A percentile compares a stretch with the other conserved stretches of the same genome.
Evolutionary conservation across 2,797 vertebrate genomes (phyloP).

Genomic region (Limnodromus scolopaceus): DNA sequence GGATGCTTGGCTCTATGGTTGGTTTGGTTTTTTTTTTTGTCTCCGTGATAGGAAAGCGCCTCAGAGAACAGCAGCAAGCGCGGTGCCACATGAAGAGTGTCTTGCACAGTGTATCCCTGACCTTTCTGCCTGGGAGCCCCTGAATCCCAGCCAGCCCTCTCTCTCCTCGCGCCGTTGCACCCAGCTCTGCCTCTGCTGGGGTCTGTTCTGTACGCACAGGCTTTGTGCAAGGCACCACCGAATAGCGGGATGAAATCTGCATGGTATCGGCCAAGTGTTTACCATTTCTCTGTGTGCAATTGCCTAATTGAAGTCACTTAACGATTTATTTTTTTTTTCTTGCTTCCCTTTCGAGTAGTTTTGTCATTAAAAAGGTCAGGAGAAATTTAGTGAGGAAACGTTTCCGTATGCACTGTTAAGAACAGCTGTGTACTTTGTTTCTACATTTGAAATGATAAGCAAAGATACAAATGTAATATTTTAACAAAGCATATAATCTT

Average conservation of each 20-base stretch:
- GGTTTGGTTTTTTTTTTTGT: background rate
- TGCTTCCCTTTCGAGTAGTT: background rate
- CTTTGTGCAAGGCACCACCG: background rate
- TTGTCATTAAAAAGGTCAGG: background rate
- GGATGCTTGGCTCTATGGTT: background rate
- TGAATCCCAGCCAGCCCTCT: background rate
- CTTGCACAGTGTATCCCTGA: background rate
- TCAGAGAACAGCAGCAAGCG: slow-evolving; percentile 23
- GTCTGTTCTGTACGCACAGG: background rate
- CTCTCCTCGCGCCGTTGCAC: background rate
- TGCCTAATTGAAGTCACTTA: background rate
- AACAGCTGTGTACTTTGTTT: background rate
- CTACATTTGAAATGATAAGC: background rate
- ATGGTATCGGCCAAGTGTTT: background rate
- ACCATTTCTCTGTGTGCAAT: background rate
- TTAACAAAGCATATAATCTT: background rate
- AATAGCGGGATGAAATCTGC: background rate
- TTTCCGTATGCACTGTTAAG: background rate
- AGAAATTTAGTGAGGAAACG: background rate
- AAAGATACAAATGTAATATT: background rate
- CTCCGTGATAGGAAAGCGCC: slow-evolving; percentile 16
- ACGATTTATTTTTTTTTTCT: background rate
- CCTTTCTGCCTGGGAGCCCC: background rate
- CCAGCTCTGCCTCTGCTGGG: background rate
- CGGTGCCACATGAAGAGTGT: background rate